Base-by-base conservation (phyloP, 2,113 vertebrate species). In the Malurus cyaneus region DNA sequence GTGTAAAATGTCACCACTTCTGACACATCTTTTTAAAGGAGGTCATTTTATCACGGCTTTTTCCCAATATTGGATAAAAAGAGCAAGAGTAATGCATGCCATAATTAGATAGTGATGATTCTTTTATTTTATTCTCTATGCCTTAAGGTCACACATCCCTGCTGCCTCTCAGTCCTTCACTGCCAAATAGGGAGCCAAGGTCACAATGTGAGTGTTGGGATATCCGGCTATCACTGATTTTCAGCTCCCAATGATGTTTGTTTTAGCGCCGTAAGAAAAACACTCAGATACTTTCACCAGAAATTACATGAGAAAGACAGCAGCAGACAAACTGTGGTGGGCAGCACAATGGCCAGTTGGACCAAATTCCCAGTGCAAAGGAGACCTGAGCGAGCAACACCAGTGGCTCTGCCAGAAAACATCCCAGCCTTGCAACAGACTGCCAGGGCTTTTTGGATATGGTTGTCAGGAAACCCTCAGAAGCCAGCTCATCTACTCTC, bases 21-120 rank as follows among this genome's bases (percentile, higher is more conserved):
- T 34, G 36, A 60, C 8, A 18, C 23, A 34, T 8, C 25, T 86
- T 83, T 88, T 65, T 52, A 59, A 95, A 65, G 29, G 8, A 62
- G 5, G 11, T 1, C 0, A 3, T 71, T 44, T 59, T 32, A 66
- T 25, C 2, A 2, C 36, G 32, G 1, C 1, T 80, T 91, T 92
- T 84, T n/a, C 29, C 23, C 34, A 25, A 6, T 21, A 17, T 4
- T 64, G 16, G 5, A 76, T 41, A 39, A 64, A 64, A 69, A n/a
- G 7, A 54, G 14, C 32, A 85, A 53, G 36, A 71, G 20, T 54
- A 81, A 64, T 12, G 11, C 42, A 31, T 32, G 5, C 19, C 42
- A 67, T 42, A 84, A 79, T 81, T 42, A 78, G 20, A 85, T 46
- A 18, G 9, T 47, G 32, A 53, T 69, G 21, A 56, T 53, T 86